Base-by-base conservation (phyloP, 1,140 invertebrate species). In the Holcopasites calliopsidis region DNA sequence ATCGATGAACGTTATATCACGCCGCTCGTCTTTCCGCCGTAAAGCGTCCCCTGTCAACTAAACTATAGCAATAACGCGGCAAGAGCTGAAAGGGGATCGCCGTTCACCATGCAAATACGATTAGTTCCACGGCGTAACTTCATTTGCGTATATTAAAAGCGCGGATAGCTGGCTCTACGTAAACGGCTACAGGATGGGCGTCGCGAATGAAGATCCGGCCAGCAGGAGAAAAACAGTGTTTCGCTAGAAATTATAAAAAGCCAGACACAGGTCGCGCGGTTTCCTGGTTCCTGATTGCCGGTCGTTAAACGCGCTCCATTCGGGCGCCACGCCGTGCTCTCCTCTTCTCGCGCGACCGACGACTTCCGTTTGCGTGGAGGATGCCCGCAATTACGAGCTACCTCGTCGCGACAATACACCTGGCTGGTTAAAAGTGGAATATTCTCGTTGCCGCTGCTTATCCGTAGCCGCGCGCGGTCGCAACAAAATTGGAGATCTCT, bases 71-170 rank as follows among this genome's bases (percentile, higher is more conserved):
- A 83, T 83, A 83, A 84, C 77, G 69, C 79, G 72, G 73, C 83
- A 74, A 84, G 81, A 76, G 79, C 76, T 91, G 87, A 88, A 89
- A 90, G 85, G 84, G 88, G 85, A 89, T 87, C 85, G 87, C 85
- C 86, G 85, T 83, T 91, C 78, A 84, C 82, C 86, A 89, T 91
- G 88, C 87, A 90, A 91, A 91, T 90, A 90, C 86, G 84, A 90
- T 90, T 90, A 91, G 89, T 91, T 90, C 85, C 86, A 85, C 83
- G 85, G 82, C 79, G 85, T 89, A 90, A 90, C 85, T 90, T 90
- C 87, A 90, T 91, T 91, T 89, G 86, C 87, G 82, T 90, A 84
- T 84, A 90, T 90, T 89, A 90, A 87, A 90, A 90, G 84, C 81
- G 80, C 69, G 82, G 85, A 87, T 87, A 87, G 85, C 74, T 87